phyloP scores from a whole-genome alignment of 2,113 vertebrate genomes.

The Trachemys scripta region DNA sequence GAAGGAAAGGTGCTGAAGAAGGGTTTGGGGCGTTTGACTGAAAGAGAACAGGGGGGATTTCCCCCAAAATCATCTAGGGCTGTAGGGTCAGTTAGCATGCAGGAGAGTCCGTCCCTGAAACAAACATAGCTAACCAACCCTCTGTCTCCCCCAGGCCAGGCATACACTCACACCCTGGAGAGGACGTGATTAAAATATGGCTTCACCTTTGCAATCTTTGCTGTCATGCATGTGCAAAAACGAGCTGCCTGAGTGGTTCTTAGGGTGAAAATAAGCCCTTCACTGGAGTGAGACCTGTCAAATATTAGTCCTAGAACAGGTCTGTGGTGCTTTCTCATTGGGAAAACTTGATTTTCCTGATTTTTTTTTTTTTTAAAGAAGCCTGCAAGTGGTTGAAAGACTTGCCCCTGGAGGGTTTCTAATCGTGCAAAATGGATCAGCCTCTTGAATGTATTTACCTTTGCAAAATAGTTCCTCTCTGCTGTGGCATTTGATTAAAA shows the following conservation, averaged over 20 bases:
- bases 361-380: conserved; percentile 38
- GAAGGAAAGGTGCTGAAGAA: background rate
- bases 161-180: background rate
- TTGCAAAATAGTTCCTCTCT: background rate
- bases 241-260: background rate
- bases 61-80: background rate
- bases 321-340: background rate
- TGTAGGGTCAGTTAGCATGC: background rate
- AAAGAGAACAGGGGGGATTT: background rate
- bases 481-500: background rate
- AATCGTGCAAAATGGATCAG: background rate
- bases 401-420: background rate
- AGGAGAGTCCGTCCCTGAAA: background rate
- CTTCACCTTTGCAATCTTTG: background rate
- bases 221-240: background rate
- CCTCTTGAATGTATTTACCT: background rate
- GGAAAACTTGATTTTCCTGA: background rate
- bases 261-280: background rate
- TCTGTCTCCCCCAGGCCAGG: background rate
- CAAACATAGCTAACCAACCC: background rate
- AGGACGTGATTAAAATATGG: conserved; percentile 6
- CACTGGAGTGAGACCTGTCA: background rate
- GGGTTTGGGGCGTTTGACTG: background rate
- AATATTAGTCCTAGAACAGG: background rate
- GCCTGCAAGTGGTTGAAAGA: conserved; percentile 14